Base-by-base conservation (phyloP, 1,140 invertebrate species). In the Globodera ellingtonae region DNA sequence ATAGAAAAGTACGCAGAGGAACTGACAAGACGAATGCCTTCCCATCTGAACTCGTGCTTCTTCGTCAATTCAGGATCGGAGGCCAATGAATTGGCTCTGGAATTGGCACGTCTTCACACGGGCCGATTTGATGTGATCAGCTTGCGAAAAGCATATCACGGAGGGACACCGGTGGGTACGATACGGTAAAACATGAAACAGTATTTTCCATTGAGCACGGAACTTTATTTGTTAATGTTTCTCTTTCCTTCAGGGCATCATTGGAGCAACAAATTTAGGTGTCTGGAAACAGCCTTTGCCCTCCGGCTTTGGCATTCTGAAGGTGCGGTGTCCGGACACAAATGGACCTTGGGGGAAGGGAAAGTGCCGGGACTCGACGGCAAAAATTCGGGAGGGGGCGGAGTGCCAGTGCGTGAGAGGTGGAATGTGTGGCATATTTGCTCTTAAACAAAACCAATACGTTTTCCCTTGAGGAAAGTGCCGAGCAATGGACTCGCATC, bases 41-140 rank as follows among this genome's bases (percentile, higher is more conserved):
- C 92, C 2, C 92, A 95, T 86, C 91, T 97, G 7, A 95, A 95
- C 90, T 46, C 66, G 24, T 84, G 82, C 24, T 97, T 97, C 89
- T 93, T 98, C 85, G 94, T 95, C 0, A 99, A 98, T 88, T 97
- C 95, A 89, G 96, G 97, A 0, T 96, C 95, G 8, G 97, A 98
- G 91, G 96, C 97, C 0, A 98, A 98, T 90, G 97, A 98, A 89
- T 90, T 98, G 62, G 96, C 96, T 0, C 91, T 96, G 79, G 87
- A 95, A 15, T 92, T 99, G 90, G 94, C 96, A 0, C 91, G 95
- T 83, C 86, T 94, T 0, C 92, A 95, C 87, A 97, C 96, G 0
- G 93, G 93, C 6, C 93, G 94, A 80, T 93, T 93, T 86, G 95
- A 98, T 84, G 92, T 97, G 6, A 90, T 98, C 24, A 94, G 95